A percentile compares a stretch with the other conserved stretches of the same genome.
phyloP scores from a whole-genome alignment of 2,797 vertebrate species.

The Netta rufina region DNA sequence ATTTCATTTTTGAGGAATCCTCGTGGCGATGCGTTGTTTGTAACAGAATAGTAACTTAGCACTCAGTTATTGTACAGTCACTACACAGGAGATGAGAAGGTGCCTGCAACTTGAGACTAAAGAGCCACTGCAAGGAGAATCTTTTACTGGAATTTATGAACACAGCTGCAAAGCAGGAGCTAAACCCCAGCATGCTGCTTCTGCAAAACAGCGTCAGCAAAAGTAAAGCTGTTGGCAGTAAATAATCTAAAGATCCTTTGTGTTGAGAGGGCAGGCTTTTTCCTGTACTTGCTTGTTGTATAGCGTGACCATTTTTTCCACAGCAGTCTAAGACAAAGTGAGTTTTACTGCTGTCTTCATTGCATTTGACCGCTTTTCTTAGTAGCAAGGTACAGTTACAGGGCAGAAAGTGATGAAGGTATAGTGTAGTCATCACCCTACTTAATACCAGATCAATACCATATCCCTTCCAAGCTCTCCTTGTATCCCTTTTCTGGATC shows the following conservation, averaged over 20 bases:
- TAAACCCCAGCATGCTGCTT: background rate
- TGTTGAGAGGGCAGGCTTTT: background rate
- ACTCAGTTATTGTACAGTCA: rapidly evolving
- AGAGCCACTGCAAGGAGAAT: background rate
- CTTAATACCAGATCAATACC: background rate
- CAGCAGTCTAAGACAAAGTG: background rate
- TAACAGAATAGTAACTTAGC: no score
- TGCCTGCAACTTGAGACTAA: background rate
- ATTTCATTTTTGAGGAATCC: background rate
- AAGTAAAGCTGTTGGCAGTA: background rate
- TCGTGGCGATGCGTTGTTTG: no score
- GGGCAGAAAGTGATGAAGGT: background rate
- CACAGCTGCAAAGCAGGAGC: background rate
- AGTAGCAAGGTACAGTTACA: background rate
- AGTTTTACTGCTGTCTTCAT: background rate
- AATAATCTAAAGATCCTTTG: background rate
- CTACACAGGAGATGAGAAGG: background rate
- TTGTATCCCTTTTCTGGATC: background rate
- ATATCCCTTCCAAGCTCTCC: background rate
- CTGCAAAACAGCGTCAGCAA: background rate
- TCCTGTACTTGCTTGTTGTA: background rate
- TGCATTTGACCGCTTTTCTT: background rate
- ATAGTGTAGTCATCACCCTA: no score
- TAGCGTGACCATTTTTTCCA: rapidly evolving
- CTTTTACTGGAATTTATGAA: background rate